Evolutionary conservation across 2,797 vertebrate species (phyloP).

Genomic region (Natrix natrix): DNA sequence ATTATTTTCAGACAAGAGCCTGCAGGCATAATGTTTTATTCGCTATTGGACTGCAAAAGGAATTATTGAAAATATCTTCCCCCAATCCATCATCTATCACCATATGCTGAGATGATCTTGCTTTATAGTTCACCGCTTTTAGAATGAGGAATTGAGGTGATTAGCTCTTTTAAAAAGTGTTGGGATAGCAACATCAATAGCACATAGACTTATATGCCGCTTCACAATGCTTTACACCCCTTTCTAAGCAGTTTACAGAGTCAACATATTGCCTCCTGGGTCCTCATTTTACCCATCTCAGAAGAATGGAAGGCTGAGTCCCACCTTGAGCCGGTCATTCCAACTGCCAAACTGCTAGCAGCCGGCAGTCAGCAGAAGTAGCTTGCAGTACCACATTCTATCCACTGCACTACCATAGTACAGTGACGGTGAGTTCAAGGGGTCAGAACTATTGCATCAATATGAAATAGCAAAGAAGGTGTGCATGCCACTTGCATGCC

Average conservation of each 20-base stretch:
- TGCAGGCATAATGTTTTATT: not conserved
- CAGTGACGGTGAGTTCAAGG: not conserved
- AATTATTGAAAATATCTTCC: not conserved
- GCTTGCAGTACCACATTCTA: not conserved
- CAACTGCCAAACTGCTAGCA: not conserved
- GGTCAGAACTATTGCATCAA: not conserved
- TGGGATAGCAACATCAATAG: not conserved
- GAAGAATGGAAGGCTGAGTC: not conserved
- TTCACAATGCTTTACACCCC: too few relatives aligned
- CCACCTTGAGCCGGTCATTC: not conserved
- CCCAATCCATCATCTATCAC: not conserved
- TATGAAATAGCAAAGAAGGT: not conserved
- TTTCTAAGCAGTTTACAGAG: too few relatives aligned
- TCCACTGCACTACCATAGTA: not conserved
- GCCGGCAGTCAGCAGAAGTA: not conserved
- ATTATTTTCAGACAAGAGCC: not conserved
- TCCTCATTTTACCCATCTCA: not conserved
- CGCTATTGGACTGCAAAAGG: not conserved
- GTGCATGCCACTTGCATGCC: not conserved
- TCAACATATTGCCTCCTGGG: not conserved
- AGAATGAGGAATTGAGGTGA: not conserved
- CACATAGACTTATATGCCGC: not conserved
- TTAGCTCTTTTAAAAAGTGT: not conserved
- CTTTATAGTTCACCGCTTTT: not conserved
- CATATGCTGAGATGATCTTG: not conserved